Percentiles rank a stretch among this genome's conserved stretches.
Evolutionary conservation across 2,113 vertebrate genomes (phyloP).

Genomic region (Colossoma macropomum): DNA sequence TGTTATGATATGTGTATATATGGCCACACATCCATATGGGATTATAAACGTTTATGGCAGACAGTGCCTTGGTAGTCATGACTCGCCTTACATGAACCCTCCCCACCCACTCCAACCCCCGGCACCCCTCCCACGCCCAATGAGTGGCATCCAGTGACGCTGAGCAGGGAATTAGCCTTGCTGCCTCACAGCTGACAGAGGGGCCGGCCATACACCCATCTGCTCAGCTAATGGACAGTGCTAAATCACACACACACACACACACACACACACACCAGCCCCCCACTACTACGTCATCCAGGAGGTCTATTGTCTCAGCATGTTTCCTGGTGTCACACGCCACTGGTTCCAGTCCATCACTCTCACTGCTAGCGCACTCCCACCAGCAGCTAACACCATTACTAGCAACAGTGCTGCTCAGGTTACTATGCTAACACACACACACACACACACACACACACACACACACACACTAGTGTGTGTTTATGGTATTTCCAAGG

Average conservation of each 20-base stretch:
- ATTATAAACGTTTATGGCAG: not conserved
- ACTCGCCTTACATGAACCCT: not conserved
- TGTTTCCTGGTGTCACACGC: constrained; percentile 49
- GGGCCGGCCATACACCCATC: constrained; percentile 72
- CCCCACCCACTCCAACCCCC: not conserved
- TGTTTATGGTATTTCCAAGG: too few relatives aligned
- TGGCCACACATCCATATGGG: too few relatives aligned
- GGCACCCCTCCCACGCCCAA: constrained; percentile 10
- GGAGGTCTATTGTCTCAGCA: constrained; percentile 74
- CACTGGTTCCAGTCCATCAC: not conserved
- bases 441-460: constrained; percentile 17
- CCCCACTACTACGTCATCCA: constrained; percentile 53
- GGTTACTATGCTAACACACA: not conserved
- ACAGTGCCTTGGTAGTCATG: not conserved
- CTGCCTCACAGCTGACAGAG: constrained; percentile 75
- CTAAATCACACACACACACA: constrained; percentile 49
- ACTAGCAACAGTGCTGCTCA: not conserved
- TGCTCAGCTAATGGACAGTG: constrained; percentile 70
- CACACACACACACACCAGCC: constrained; percentile 27
- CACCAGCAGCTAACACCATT: not conserved
- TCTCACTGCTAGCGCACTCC: not conserved
- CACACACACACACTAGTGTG: constrained; percentile 30
- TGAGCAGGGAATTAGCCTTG: constrained; percentile 61
- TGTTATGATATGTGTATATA: too few relatives aligned
- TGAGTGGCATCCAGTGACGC: constrained; percentile 54